phyloP scores from a whole-genome alignment of 2,888 invertebrate species.

The Leptothorax acervorum region DNA sequence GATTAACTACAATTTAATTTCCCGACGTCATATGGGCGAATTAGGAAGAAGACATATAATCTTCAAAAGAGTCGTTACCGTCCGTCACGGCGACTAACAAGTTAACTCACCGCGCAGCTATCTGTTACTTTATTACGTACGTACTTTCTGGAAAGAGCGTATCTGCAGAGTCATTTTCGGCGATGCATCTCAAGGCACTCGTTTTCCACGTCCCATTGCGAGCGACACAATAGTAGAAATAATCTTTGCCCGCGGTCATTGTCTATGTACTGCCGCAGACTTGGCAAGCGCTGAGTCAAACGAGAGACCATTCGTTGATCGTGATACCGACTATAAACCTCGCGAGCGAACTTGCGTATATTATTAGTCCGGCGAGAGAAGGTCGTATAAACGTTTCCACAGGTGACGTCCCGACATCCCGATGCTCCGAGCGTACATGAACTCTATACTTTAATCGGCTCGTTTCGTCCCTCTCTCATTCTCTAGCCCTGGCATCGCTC shows the following conservation, averaged over 20 bases:
- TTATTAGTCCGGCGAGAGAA: conserved; percentile 67
- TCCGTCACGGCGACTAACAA: not conserved
- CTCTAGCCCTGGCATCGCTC: not conserved
- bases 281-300: conserved; percentile 40
- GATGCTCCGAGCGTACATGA: conserved; percentile 71
- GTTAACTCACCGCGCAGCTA: conserved; percentile 1
- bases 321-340: conserved; percentile 66
- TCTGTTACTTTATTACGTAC: not conserved
- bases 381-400: conserved; percentile 69
- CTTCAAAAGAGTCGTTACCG: conserved; percentile 10
- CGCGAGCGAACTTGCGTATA: conserved; percentile 66
- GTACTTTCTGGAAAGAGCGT: conserved; percentile 7
- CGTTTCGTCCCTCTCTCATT: conserved; percentile 54
- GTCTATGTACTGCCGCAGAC: conserved; percentile 18
- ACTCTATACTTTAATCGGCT: conserved; percentile 75
- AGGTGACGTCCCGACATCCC: conserved; percentile 73
- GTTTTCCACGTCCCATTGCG: not conserved
- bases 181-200: conserved; percentile 22
- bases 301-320: conserved; percentile 42
- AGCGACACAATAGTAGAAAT: conserved; percentile 8
- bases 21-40: not conserved
- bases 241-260: conserved; percentile 6
- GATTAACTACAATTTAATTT: not conserved
- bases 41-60: not conserved
- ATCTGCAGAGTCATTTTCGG: conserved; percentile 5